Base-by-base conservation (phyloP, 2,797 vertebrate species). In the Anabacerthia variegaticeps region DNA sequence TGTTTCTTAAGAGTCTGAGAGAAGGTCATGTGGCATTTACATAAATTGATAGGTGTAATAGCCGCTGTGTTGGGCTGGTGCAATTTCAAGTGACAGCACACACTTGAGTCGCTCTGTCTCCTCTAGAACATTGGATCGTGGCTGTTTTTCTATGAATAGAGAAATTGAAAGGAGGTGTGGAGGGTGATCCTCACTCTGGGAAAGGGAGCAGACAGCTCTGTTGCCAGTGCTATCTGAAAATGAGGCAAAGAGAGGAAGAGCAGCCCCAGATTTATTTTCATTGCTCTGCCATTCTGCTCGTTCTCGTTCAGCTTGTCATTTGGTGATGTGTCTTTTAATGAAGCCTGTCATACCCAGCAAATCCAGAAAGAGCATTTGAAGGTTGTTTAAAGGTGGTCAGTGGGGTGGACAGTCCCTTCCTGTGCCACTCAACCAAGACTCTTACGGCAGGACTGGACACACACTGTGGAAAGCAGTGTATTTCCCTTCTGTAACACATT, bases 391-490 rank as follows among this genome's bases (percentile, higher is more conserved):
- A 67, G 14, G 10, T 67, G 44, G 6, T 78, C 0, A 0, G 14
- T 46, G 54, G 28, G 8, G 6, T n/a, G 48, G 27, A n/a, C 8
- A 2, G 32, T 75, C 21, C 20, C 48, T 76, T 67, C 1, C 5
- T 0, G 0, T n/a, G 26, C 54, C 52, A 28, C 56, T 85, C 54
- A 75, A 0, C 26, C 0, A 5, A 68, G 49, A 55, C 43, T 79
- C 24, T 39, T 39, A 32, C 43, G 32, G 44, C 54, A 44, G 32
- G 21, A 10, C n/a, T 56, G 61, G 66, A 28, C 14, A 6, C 15
- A 10, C 0, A 1, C 22, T 63, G 26, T 55, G 59, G 21, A 51
- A 61, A 59, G 41, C 66, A 32, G 32, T n/a, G 26, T 10, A 3
- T 89, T 88, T 85, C 58, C 32, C 14, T 80, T 74, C 32, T 20